A percentile compares a stretch with the other conserved stretches of the same genome.
Evolutionary conservation across 1,140 invertebrate species (phyloP).

Genomic region (Camponotus floridanus): DNA sequence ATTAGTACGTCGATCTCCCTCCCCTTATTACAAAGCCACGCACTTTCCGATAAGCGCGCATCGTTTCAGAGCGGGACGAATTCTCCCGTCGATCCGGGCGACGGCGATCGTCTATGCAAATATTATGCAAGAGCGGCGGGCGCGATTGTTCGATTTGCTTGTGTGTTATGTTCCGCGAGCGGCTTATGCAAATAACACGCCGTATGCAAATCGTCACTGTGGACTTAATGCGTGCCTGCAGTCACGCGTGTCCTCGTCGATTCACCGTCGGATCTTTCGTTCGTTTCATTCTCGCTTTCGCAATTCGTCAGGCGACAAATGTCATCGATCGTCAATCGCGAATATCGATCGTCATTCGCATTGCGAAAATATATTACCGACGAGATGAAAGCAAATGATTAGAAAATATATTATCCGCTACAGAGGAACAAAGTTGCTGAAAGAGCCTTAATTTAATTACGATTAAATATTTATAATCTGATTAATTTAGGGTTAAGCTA

Average conservation of each 20-base stretch:
- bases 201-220: conserved; percentile 50
- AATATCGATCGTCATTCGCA: background rate
- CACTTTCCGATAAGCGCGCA: conserved; percentile 11
- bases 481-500: too few species aligned
- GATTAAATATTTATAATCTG: too few species aligned
- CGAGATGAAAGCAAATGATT: background rate
- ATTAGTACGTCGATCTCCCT: conserved; percentile 14
- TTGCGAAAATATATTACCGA: too few species aligned
- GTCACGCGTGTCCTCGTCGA: conserved; percentile 40
- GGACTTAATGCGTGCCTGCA: conserved; percentile 45
- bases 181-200: conserved; percentile 54
- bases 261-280: background rate
- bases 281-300: conserved; percentile 29
- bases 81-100: conserved; percentile 25
- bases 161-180: conserved; percentile 48
- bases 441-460: background rate
- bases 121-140: conserved; percentile 51
- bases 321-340: conserved; percentile 33
- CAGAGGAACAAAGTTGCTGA: background rate
- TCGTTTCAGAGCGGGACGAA: background rate
- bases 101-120: conserved; percentile 56
- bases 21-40: conserved; percentile 22
- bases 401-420: background rate
- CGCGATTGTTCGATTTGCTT: conserved; percentile 60
- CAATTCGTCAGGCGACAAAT: conserved; percentile 16